Evolutionary conservation across 2,888 invertebrate genomes (phyloP), one percentile per base, ranked within the genome.

Genomic region (Polyommatus iphigenia): DNA sequence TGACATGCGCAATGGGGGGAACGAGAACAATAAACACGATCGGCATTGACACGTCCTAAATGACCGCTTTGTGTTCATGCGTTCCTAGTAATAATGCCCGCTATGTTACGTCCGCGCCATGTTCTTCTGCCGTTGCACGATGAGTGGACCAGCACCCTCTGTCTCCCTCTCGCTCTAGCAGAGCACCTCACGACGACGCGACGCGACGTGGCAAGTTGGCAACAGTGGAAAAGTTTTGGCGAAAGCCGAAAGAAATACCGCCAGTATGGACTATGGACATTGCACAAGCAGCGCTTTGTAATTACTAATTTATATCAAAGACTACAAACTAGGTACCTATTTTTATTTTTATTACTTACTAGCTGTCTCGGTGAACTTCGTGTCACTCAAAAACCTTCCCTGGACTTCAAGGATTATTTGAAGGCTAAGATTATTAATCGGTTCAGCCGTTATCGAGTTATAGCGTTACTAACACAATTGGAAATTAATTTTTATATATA

Each of bases 51-150:
- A 79, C 81, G 81, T 78, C 79, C 79, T 79, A 78, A 77, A 82
- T 76, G 24, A 82, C 29, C 83, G 59, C 77, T 72, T 81, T 62
- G 20, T 4, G 18, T 72, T 86, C 84, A 85, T 93, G 90, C 67
- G 77, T 15, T 77, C 91, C 89, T 93, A 83, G 90, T 93, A 89
- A 73, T 79, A 85, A 85, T 88, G 91, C 90, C 89, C 91, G 92
- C 90, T 91, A 88, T 89, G 88, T 89, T 88, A 89, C 87, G 90
- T 89, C 92, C 91, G 91, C 92, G 93, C 91, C 91, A 91, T 92
- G 90, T 91, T 90, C 85, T 84, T 83, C 83, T 81, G 78, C 50
- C 75, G 75, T 50, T 72, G 41, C 41, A 72, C 72, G 29, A 50
- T 75, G 29, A 59, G 24, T 57, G 46, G 46, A 73, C 77, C 54